Evolutionary conservation across 2,888 invertebrate genomes (phyloP).

Genomic region (Athripsodes cinereus): DNA sequence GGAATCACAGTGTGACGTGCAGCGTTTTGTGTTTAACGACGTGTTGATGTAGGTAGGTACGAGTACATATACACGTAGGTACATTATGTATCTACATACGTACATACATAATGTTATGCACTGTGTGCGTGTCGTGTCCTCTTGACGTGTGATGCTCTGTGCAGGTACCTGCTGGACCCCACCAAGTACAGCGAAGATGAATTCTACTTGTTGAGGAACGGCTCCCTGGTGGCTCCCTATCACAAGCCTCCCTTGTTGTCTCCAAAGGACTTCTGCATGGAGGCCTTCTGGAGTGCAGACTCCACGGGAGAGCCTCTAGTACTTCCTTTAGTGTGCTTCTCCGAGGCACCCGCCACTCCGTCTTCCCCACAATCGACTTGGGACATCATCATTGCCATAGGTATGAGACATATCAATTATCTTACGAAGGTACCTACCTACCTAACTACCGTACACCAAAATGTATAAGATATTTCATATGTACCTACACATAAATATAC

Average conservation of each 20-base stretch:
- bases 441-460: too few relatives aligned
- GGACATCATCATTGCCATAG: conserved; percentile 42
- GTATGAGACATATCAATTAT: conserved; percentile 31
- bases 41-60: too few relatives aligned
- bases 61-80: too few relatives aligned
- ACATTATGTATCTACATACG: not conserved
- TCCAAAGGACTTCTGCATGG: conserved; percentile 56
- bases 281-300: conserved; percentile 43
- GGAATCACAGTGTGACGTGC: too few relatives aligned
- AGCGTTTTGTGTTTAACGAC: too few relatives aligned
- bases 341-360: conserved; percentile 35
- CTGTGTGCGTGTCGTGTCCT: too few relatives aligned
- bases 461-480: too few relatives aligned
- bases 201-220: conserved; percentile 53
- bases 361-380: conserved; percentile 37
- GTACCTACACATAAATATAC: too few relatives aligned
- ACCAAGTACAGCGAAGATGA: conserved; percentile 42
- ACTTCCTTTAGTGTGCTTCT: conserved; percentile 51
- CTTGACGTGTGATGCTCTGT: not conserved
- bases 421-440: too few relatives aligned
- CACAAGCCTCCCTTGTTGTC: conserved; percentile 42
- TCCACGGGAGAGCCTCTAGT: conserved; percentile 40
- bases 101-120: too few relatives aligned
- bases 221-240: conserved; percentile 51
- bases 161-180: conserved; percentile 51